Base-by-base conservation (phyloP, 2,797 vertebrate species). In the Chiropotes sagulatus region DNA sequence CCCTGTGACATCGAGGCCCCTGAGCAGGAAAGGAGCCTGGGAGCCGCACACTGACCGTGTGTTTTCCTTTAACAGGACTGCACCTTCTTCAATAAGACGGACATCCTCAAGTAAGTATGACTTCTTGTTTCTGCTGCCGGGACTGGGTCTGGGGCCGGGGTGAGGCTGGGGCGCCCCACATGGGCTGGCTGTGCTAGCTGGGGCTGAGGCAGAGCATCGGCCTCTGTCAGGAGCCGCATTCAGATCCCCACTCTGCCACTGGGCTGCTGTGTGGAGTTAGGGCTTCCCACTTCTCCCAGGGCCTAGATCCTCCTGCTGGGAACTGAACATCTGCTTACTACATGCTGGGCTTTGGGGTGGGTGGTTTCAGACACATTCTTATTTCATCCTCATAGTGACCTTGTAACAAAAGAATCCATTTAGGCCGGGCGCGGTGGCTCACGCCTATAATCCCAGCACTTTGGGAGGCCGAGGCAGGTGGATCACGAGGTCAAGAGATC, bases 1-100 rank as follows among this genome's bases (percentile, higher is more conserved):
- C 48, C 36, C 10, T 36, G 30, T 15, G 78, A 57, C 28, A 10
- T 33, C 19, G 3, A 41, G 78, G 33, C 46, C n/a, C 52, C 85
- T 15, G 36, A 54, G 52, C n/a, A 58, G n/a, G 41, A 24, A 22
- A 44, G 54, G 81, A 20, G 10, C 19, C 15, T 4, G 20, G 64
- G 30, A 30, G 33, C 30, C 24, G 0, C 22, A 14, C 1, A n/a
- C 48, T 12, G 9, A 81, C 88, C 1, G 3, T 50, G 36, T 78
- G 83, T 46, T 95, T 52, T 98, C 92, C 98, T 64, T 96, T 98
- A 96, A 83, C 99, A 99, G 99, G 99, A 99, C 97, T 99, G 99
- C 96, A 99, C 99, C 0, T 99, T 99, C 99, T 99, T 99, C 98
- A 99, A 99, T 61, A 99, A 99, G 87, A 99, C 99, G 98, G 99